These are phyloP conservation scores for Marronus borbonicus DNA, from an alignment of 2,888 invertebrate genomes.

Conservation along the genomic window DNA sequence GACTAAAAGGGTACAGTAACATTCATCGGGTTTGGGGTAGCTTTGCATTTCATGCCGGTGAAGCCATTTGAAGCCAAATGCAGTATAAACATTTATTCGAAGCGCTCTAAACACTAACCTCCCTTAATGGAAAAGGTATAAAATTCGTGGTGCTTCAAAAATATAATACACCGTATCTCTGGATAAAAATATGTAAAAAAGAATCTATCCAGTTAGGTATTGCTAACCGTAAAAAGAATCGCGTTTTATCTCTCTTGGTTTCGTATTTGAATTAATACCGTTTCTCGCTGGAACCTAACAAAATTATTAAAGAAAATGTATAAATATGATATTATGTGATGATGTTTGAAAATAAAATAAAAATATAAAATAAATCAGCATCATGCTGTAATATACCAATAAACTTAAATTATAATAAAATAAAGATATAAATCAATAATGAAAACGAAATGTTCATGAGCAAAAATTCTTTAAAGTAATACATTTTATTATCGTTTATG, in stretches of 20 bases:
- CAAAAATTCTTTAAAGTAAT: background rate
- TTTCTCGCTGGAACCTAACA: background rate
- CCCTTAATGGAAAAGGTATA: constrained; percentile 74
- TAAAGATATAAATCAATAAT: constrained; percentile 26
- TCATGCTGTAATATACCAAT: constrained; percentile 20
- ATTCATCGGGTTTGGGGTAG: background rate
- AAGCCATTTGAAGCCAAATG: constrained; percentile 54
- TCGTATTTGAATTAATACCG: background rate
- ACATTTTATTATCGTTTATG: background rate
- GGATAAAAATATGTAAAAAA: constrained; percentile 34
- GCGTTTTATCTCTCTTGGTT: constrained; percentile 1
- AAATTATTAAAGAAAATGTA: constrained; percentile 28
- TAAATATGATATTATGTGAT: constrained; percentile 24
- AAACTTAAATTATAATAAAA: constrained; percentile 1
- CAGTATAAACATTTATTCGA: constrained; percentile 53
- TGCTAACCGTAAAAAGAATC: constrained; percentile 18
- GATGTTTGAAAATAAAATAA: constrained; percentile 33
- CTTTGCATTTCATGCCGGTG: constrained; percentile 51
- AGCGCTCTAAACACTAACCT: constrained; percentile 63
- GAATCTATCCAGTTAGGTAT: constrained; percentile 24
- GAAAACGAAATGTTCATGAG: background rate
- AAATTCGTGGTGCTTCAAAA: constrained; percentile 71
- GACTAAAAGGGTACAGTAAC: constrained; percentile 1
- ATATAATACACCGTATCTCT: constrained; percentile 51
- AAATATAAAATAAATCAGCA: constrained; percentile 17